Evolutionary conservation across 2,797 vertebrate species (phyloP).

Genomic region (Neoniphon sammara): DNA sequence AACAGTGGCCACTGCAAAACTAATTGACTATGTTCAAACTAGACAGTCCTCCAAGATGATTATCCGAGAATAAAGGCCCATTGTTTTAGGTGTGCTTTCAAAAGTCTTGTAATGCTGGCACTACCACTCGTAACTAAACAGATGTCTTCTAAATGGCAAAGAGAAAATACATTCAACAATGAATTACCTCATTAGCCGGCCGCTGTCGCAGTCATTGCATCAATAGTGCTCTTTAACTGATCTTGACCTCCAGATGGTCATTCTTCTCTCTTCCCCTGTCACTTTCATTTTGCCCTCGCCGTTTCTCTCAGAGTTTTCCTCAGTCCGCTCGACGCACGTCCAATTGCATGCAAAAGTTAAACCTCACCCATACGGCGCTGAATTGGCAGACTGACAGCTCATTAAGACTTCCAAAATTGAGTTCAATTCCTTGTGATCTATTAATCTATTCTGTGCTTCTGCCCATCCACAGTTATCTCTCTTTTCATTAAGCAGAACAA

Average conservation of each 20-base stretch:
- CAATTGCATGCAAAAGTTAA: slow-evolving; percentile 30
- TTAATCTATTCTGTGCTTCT: slow-evolving; percentile 76
- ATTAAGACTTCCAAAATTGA: slow-evolving; percentile 78
- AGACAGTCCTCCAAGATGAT: not conserved
- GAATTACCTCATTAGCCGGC: slow-evolving; percentile 59
- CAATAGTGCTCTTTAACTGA: slow-evolving; percentile 61
- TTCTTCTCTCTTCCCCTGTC: slow-evolving; percentile 37
- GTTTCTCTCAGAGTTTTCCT: slow-evolving; percentile 33
- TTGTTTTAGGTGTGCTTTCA: slow-evolving; percentile 5
- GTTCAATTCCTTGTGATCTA: slow-evolving; percentile 79
- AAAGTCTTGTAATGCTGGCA: slow-evolving; percentile 22
- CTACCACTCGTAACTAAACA: slow-evolving; percentile 47
- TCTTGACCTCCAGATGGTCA: slow-evolving; percentile 56
- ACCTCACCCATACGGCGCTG: slow-evolving; percentile 21
- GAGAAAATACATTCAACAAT: slow-evolving; percentile 50
- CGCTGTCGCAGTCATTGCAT: slow-evolving; percentile 61
- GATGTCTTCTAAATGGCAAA: slow-evolving; percentile 44
- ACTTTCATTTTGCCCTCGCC: slow-evolving; percentile 22
- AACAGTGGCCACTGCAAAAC: not conserved
- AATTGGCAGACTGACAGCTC: slow-evolving; percentile 75
- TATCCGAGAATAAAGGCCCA: not conserved
- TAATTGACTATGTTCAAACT: not conserved
- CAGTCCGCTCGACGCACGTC: slow-evolving; percentile 26
- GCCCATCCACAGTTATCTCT: slow-evolving; percentile 62
- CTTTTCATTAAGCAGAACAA: slow-evolving; percentile 81